These are phyloP conservation scores for Syngnathus acus DNA, from an alignment of 2,797 vertebrate species.

Conservation along the genomic window DNA sequence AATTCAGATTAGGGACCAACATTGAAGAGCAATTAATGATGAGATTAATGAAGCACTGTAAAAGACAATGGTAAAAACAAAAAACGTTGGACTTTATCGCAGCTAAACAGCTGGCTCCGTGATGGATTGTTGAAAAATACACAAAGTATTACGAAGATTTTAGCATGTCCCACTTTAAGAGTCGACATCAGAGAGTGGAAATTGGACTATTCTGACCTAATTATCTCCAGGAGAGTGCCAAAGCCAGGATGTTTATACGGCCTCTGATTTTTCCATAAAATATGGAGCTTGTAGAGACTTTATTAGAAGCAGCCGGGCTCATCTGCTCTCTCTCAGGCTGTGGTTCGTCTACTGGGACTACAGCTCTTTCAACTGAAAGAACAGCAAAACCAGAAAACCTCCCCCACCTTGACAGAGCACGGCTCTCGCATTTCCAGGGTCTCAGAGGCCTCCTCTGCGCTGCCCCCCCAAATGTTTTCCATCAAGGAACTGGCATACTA, in stretches of 20 bases:
- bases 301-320: conserved; percentile 44
- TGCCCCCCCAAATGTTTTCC: conserved; percentile 52
- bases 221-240: conserved; percentile 30
- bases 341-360: conserved; percentile 29
- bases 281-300: conserved; percentile 15
- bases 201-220: conserved; percentile 47
- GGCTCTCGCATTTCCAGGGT: conserved; percentile 28
- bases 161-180: conserved; percentile 16
- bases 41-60: background rate
- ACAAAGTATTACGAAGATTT: conserved; percentile 6
- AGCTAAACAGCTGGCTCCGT: background rate
- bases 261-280: conserved; percentile 25
- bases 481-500: conserved; percentile 49
- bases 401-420: conserved; percentile 17
- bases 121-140: background rate
- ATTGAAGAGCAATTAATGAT: background rate
- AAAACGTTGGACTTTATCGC: background rate
- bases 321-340: conserved; percentile 29
- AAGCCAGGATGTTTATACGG: conserved; percentile 25
- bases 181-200: conserved; percentile 35
- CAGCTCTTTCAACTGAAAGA: conserved; percentile 39
- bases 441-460: conserved; percentile 30
- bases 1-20: background rate
- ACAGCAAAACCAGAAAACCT: conserved; percentile 28
- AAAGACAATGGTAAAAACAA: background rate